Base-by-base conservation (phyloP, 2,888 invertebrate genomes). In the Altica lythri region DNA sequence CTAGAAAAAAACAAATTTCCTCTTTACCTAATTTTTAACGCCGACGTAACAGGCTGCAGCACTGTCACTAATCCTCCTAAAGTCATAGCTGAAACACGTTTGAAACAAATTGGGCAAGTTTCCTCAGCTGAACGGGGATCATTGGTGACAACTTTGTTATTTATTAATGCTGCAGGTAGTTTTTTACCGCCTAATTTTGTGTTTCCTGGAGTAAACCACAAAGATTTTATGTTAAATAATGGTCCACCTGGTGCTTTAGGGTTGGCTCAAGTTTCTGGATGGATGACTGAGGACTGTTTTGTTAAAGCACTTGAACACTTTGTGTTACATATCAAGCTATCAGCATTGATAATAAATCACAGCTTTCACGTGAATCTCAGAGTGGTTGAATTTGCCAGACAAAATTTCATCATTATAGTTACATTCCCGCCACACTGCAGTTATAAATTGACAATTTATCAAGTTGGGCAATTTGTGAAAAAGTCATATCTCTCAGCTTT, bases 401-500 rank as follows among this genome's bases (percentile, higher is more conserved):
- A 42, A 10, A 42, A 42, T 12, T 25, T n/a, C 4, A 18, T 18
- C 13, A 10, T 42, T 12, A 6, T 42, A 25, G n/a, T n/a, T n/a
- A n/a, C n/a, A n/a, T n/a, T n/a, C n/a, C n/a, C n/a, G n/a, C 42
- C 42, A 13, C 42, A 42, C 13, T 42, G 42, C 13, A 42, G 42
- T 12, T 22, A 42, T 42, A 19, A 12, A 8, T 18, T 42, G 45
- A 62, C 58, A 18, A 62, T 63, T 52, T 37, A 53, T 13, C 25
- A 51, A 40, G 38, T 38, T 37, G 38, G 25, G 54, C 52, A 56
- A 47, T 58, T 42, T 42, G 42, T 25, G 17, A 42, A 42, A 42
- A 9, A 42, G 6, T 18, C 42, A 42, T 42, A 25, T 58, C 34
- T 59, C 30, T 18, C 43, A 47, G 57, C 60, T 47, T 59, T 63